Evolutionary conservation across 2,113 vertebrate species (phyloP).

Genomic region (Gracilinanus agilis): DNA sequence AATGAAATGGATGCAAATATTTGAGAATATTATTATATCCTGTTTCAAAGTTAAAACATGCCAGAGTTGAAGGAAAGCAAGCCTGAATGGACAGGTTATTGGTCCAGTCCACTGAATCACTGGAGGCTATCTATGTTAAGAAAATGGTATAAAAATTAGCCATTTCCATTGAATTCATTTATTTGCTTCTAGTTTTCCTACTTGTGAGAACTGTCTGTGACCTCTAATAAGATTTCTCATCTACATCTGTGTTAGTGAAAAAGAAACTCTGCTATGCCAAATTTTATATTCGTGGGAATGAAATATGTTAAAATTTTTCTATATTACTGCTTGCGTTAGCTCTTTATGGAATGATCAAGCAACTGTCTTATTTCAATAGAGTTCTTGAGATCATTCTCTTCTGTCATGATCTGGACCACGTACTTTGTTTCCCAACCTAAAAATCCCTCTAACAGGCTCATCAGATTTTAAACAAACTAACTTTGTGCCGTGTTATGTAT

Average conservation of each 20-base stretch:
- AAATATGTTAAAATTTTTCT: not conserved
- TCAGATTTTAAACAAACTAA: not conserved
- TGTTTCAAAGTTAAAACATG: conserved; percentile 33
- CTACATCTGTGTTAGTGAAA: conserved; percentile 4
- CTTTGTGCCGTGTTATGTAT: not conserved
- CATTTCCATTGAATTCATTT: not conserved
- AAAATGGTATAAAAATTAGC: conserved; percentile 45
- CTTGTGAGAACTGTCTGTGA: conserved; percentile 36
- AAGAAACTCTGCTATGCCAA: conserved; percentile 1
- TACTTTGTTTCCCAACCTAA: not conserved
- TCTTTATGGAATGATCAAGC: not conserved
- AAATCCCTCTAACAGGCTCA: not conserved
- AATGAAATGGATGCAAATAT: conserved; percentile 68
- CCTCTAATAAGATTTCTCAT: not conserved
- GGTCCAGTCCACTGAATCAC: conserved; percentile 10
- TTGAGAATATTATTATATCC: conserved; percentile 45
- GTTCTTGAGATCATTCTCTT: not conserved
- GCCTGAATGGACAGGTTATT: conserved; percentile 26
- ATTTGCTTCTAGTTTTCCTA: conserved; percentile 39
- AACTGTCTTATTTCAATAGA: not conserved
- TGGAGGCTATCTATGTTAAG: conserved; percentile 28
- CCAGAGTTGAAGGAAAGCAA: conserved; percentile 8
- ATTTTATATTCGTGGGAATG: not conserved
- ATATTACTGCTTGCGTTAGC: not conserved
- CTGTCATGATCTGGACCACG: not conserved